Evolutionary conservation across 2,888 invertebrate genomes (phyloP).

Genomic region (Dyspetes luteomarginatus): DNA sequence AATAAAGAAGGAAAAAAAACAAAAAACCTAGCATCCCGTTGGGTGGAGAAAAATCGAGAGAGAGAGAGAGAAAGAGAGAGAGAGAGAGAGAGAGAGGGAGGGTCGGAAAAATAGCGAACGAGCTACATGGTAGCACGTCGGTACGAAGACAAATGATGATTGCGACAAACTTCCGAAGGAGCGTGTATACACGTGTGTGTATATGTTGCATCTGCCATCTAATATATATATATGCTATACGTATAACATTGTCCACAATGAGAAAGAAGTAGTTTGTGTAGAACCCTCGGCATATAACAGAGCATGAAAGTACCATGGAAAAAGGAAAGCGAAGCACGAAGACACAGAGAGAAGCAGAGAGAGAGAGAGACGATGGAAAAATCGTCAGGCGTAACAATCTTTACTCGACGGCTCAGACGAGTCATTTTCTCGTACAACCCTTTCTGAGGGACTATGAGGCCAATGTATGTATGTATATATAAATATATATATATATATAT

Average conservation of each 20-base stretch:
- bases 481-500: too few species aligned
- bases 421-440: slow-evolving; percentile 2
- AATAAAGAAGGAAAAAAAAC: slow-evolving; percentile 3
- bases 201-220: slow-evolving; percentile 18
- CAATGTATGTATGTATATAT: too few species aligned
- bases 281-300: slow-evolving; percentile 9
- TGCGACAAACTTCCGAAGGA: slow-evolving; percentile 70
- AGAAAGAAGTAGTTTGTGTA: slow-evolving; percentile 32
- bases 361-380: slow-evolving; percentile 22
- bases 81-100: slow-evolving; percentile 22
- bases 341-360: slow-evolving; percentile 1
- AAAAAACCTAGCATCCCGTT: background rate
- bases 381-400: slow-evolving; percentile 27
- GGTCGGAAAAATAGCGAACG: slow-evolving; percentile 41
- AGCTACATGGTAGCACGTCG: slow-evolving; percentile 56
- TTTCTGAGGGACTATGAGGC: too few species aligned
- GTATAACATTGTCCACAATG: slow-evolving; percentile 32
- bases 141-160: slow-evolving; percentile 73
- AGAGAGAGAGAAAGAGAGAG: slow-evolving; percentile 1
- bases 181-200: slow-evolving; percentile 36
- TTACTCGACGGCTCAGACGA: slow-evolving; percentile 16
- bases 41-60: background rate
- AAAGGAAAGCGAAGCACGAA: slow-evolving; percentile 34
- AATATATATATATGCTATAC: slow-evolving; percentile 16
- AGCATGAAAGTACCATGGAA: slow-evolving; percentile 10